Conservation (phyloP, 2,888 invertebrate species). For the Rhingia rostrata region DNA sequence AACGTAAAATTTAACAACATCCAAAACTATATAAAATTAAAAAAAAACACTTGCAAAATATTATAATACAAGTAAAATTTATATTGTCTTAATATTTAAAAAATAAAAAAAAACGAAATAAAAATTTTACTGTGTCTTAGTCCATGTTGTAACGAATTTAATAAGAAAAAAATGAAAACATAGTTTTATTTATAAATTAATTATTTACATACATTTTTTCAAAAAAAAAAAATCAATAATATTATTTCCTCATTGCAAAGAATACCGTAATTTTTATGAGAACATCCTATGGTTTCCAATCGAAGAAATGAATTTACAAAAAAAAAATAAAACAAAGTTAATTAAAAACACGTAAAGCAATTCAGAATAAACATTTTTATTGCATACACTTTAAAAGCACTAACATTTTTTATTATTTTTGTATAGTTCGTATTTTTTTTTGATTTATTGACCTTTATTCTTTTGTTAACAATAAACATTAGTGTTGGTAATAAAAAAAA, state of each 20-base stretch:
- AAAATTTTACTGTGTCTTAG: conserved; percentile 83
- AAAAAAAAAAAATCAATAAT: conserved; percentile 5
- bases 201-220: conserved; percentile 44
- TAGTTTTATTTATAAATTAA: conserved; percentile 50
- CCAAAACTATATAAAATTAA: conserved; percentile 61
- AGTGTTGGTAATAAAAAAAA: conserved; percentile 60
- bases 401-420: conserved; percentile 6
- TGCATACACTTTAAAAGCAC: conserved; percentile 33
- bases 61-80: conserved; percentile 72
- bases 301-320: conserved; percentile 69
- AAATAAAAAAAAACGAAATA: conserved; percentile 70
- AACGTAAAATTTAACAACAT: conserved; percentile 69
- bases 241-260: conserved; percentile 36
- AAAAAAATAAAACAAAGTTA: conserved; percentile 10
- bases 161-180: conserved; percentile 75
- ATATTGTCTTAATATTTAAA: conserved; percentile 64
- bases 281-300: conserved; percentile 73
- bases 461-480: conserved; percentile 52
- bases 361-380: conserved; percentile 46
- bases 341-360: conserved; percentile 57
- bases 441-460: conserved; percentile 41
- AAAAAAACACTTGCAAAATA: conserved; percentile 61
- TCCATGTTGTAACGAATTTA: conserved; percentile 83
- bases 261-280: conserved; percentile 39
- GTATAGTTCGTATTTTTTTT: conserved; percentile 15